These are phyloP conservation scores for Tricholauxania praeusta DNA, from an alignment of 2,888 invertebrate genomes.

Conservation along the genomic window DNA sequence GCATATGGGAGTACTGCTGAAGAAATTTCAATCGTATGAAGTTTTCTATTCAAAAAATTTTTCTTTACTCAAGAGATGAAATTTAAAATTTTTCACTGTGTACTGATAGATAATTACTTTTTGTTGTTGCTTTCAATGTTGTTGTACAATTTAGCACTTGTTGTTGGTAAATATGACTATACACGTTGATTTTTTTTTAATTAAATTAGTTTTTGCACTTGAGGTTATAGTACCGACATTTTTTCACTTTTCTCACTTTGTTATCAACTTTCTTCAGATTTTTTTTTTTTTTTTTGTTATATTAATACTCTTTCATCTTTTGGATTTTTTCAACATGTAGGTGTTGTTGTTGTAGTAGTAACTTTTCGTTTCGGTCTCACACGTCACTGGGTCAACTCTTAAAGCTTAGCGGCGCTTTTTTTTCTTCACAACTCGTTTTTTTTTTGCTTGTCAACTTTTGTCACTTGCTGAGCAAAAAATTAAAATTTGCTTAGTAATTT, in stretches of 20 bases:
- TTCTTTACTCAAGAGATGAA: too few species aligned
- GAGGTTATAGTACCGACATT: slow-evolving; percentile 13
- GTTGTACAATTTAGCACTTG: neutral
- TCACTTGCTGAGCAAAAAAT: neutral
- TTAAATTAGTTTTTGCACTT: slow-evolving; percentile 46
- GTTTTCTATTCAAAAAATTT: too few species aligned
- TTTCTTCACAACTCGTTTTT: neutral
- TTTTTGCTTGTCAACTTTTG: neutral
- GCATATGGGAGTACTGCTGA: too few species aligned
- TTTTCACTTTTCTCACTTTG: slow-evolving; percentile 49
- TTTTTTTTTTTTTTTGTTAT: slow-evolving; percentile 37
- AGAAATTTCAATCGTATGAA: too few species aligned
- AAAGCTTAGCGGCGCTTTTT: slow-evolving; percentile 8
- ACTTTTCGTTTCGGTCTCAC: slow-evolving; percentile 1
- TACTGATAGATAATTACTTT: too few species aligned
- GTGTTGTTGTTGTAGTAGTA: slow-evolving; percentile 8
- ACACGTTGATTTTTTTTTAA: slow-evolving; percentile 43
- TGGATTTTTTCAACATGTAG: slow-evolving; percentile 27
- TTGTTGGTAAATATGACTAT: slow-evolving; percentile 27
- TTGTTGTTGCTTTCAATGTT: too few species aligned
- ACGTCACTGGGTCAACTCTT: slow-evolving; percentile 29
- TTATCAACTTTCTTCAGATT: slow-evolving; percentile 33
- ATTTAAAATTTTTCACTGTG: too few species aligned
- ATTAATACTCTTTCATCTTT: neutral
- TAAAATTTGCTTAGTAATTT: neutral